Base-by-base conservation (phyloP, 2,888 invertebrate species). In the Nomada lathburiana region DNA sequence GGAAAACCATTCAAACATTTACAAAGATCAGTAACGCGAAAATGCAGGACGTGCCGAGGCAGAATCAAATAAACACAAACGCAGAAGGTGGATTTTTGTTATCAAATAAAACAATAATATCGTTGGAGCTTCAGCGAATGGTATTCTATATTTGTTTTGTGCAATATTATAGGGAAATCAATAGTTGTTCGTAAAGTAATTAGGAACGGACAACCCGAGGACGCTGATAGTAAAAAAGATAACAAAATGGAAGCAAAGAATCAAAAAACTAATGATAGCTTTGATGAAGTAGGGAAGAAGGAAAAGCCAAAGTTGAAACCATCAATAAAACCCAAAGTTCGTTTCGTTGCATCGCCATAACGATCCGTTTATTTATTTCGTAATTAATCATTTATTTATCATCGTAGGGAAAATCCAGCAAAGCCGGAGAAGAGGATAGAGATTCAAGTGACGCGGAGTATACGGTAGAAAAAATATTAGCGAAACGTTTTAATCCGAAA, bases 401-500 rank as follows among this genome's bases (percentile, higher is more conserved):
- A 20, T 57, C n/a, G 42, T 26, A 88, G 89, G 82, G 75, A 20
- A 91, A 90, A 70, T 87, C 90, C 36, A 88, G 84, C 44, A 92
- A 91, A 76, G 60, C 86, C 7, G 88, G 85, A 10, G 91, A 90
- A 0, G 88, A 87, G 18, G 86, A 82, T 10, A 88, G 87, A 23
- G 91, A 91, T 29, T 84, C 89, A 2, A 92, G 91, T 20, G 92
- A 95, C 16, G 95, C 96, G 79, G 97, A 97, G 92, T 97, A 96
- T 91, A 95, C 96, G 0, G 97, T 98, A 0, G 98, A 98, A 93
- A 97, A 97, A 94, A 97, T 98, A 82, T 95, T 97, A 64, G 97
- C 97, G 47, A 97, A 97, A 94, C 95, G 98, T 60, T 97, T 96
- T 93, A 98, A 97, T 94, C 97, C 97, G 10, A 95, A 94, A 88